Evolutionary conservation across 2,888 invertebrate species (phyloP).

Genomic region (Cephus sareptanus): DNA sequence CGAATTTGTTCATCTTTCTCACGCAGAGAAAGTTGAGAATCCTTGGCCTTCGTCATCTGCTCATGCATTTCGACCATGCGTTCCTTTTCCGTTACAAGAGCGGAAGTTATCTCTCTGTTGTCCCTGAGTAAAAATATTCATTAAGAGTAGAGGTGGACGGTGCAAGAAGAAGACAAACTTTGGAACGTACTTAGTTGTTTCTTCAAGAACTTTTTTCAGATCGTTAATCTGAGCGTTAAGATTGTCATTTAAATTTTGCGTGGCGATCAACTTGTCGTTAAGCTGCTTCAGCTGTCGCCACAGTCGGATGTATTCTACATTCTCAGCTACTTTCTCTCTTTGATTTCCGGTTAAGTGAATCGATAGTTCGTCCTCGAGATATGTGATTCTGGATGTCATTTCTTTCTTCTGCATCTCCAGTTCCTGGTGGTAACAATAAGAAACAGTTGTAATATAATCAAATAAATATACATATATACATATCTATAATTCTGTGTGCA

Average conservation of each 20-base stretch:
- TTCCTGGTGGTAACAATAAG: slow-evolving; percentile 34
- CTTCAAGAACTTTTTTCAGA: slow-evolving; percentile 48
- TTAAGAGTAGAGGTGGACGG: neutral
- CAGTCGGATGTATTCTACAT: slow-evolving; percentile 59
- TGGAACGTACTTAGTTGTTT: slow-evolving; percentile 46
- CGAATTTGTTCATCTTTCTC: slow-evolving; percentile 57
- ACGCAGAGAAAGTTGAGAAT: slow-evolving; percentile 40
- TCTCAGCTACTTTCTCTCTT: slow-evolving; percentile 56
- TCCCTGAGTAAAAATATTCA: slow-evolving; percentile 35
- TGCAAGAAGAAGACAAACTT: neutral
- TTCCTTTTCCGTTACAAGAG: slow-evolving; percentile 47
- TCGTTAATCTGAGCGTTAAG: slow-evolving; percentile 48
- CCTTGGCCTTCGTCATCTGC: slow-evolving; percentile 39
- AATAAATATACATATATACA: neutral
- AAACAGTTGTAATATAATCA: neutral
- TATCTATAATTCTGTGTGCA: neutral
- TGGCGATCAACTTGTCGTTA: slow-evolving; percentile 50
- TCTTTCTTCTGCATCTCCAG: slow-evolving; percentile 51
- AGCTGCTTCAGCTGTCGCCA: slow-evolving; percentile 59
- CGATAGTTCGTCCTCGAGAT: slow-evolving; percentile 52
- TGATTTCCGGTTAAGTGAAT: slow-evolving; percentile 40
- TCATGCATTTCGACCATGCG: slow-evolving; percentile 48
- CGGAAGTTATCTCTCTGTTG: slow-evolving; percentile 41
- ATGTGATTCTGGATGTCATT: slow-evolving; percentile 42
- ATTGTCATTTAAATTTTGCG: slow-evolving; percentile 45